phyloP scores from a whole-genome alignment of 2,888 invertebrate genomes.

The Salticus scenicus region DNA sequence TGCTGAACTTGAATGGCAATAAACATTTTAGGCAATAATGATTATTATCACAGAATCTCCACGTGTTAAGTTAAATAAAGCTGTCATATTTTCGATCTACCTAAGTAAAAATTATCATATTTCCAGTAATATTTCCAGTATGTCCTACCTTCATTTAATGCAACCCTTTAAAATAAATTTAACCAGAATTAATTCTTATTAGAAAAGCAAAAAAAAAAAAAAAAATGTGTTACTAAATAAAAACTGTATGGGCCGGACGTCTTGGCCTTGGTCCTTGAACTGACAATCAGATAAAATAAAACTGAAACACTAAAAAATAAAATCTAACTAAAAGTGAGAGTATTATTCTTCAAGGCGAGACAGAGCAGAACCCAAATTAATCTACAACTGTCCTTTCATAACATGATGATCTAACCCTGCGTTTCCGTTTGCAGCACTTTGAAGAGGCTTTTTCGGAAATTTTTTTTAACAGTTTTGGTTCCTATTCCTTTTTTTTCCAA shows the following conservation, averaged over 20 bases:
- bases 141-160: too few species aligned
- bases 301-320: not conserved
- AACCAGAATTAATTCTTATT: too few species aligned
- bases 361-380: not conserved
- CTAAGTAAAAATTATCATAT: too few species aligned
- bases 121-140: too few species aligned
- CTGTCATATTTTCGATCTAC: too few species aligned
- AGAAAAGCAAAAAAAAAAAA: too few species aligned
- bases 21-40: too few species aligned
- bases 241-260: not conserved
- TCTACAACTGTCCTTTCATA: not conserved
- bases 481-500: not conserved
- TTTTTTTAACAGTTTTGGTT: not conserved
- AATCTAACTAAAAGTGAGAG: not conserved
- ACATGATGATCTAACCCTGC: not conserved
- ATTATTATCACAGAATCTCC: too few species aligned
- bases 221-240: not conserved
- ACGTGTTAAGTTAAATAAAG: too few species aligned
- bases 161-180: too few species aligned
- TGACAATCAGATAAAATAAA: not conserved
- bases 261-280: not conserved
- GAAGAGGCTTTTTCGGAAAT: not conserved
- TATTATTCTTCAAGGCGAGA: slow-evolving; percentile 24
- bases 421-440: not conserved
- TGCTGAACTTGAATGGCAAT: too few species aligned